Conservation (phyloP, 2,113 vertebrate genomes). For the Regulus satrapa region DNA sequence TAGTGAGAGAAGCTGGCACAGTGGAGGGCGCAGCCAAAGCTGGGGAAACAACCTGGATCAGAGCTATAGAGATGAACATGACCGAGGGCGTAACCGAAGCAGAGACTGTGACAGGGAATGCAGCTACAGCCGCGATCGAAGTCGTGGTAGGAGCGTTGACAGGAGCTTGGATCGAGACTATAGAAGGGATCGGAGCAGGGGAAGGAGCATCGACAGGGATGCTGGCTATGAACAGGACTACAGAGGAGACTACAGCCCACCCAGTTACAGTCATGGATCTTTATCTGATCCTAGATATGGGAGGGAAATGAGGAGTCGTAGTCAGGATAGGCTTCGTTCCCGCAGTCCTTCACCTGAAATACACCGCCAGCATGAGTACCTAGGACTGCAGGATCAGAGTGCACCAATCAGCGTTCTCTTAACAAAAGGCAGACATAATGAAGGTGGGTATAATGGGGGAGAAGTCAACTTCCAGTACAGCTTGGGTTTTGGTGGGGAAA, state of each 20-base stretch:
- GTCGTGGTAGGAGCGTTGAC: conserved; percentile 73
- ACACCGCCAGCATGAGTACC: neutral
- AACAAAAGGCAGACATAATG: conserved; percentile 85
- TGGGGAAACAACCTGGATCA: conserved; percentile 77
- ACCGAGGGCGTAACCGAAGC: conserved; percentile 61
- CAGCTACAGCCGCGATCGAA: conserved; percentile 68
- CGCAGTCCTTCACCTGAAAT: conserved; percentile 67
- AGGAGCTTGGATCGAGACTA: conserved; percentile 77
- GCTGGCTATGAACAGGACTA: conserved; percentile 67
- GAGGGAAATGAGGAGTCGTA: conserved; percentile 60
- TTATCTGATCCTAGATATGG: conserved; percentile 58
- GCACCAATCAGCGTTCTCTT: conserved; percentile 86
- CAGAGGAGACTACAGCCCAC: conserved; percentile 67
- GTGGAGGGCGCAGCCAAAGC: conserved; percentile 75
- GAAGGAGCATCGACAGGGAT: conserved; percentile 72
- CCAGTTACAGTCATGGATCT: conserved; percentile 45
- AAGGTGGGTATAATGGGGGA: conserved; percentile 73
- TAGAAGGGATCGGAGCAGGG: conserved; percentile 72
- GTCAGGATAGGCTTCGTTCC: conserved; percentile 78
- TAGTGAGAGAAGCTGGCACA: conserved; percentile 78
- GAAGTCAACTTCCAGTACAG: neutral
- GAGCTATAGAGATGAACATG: conserved; percentile 69
- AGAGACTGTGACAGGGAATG: conserved; percentile 30
- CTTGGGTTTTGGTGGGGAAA: neutral
- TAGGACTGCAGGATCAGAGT: conserved; percentile 34